phyloP scores from a whole-genome alignment of 1,140 invertebrate genomes.

The Zaprionus taronus region DNA sequence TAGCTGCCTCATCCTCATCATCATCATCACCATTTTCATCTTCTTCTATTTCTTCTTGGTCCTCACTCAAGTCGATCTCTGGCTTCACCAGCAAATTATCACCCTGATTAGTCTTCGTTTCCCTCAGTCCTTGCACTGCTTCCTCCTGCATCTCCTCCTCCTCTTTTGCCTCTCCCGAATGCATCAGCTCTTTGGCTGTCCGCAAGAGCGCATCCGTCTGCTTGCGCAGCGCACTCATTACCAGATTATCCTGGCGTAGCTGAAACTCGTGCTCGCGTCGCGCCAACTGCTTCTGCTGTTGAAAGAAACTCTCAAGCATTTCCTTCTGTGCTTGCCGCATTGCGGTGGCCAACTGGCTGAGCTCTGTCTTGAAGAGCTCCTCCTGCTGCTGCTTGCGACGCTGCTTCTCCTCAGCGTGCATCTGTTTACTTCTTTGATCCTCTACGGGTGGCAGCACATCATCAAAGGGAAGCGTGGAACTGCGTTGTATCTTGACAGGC shows the following conservation, averaged over 20 bases:
- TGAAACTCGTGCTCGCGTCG: slow-evolving; percentile 77
- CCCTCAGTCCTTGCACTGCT: background rate
- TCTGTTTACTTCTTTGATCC: slow-evolving; percentile 7
- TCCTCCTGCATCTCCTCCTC: background rate
- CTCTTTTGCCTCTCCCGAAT: background rate
- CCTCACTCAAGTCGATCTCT: slow-evolving; percentile 25
- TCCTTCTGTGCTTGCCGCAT: slow-evolving; percentile 67
- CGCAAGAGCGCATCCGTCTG: slow-evolving; percentile 63
- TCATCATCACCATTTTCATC: slow-evolving; percentile 15
- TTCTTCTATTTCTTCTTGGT: slow-evolving; percentile 19
- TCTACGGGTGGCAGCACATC: slow-evolving; percentile 17
- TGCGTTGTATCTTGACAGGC: slow-evolving; percentile 68
- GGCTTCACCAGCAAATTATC: slow-evolving; percentile 15
- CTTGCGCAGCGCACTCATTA: slow-evolving; percentile 68
- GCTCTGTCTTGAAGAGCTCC: slow-evolving; percentile 58
- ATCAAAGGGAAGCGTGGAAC: slow-evolving; percentile 9
- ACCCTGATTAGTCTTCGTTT: slow-evolving; percentile 1
- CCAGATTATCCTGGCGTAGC: slow-evolving; percentile 63
- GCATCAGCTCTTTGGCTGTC: slow-evolving; percentile 49
- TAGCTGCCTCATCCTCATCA: background rate
- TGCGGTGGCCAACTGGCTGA: slow-evolving; percentile 60
- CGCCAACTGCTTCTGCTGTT: slow-evolving; percentile 68
- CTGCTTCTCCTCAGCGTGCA: slow-evolving; percentile 35
- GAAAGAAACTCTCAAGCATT: slow-evolving; percentile 71
- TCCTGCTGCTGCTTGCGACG: slow-evolving; percentile 49